Percentiles rank a stretch among this genome's conserved stretches.
phyloP scores from a whole-genome alignment of 2,797 vertebrate genomes.

The Rousettus madagascariensis region DNA sequence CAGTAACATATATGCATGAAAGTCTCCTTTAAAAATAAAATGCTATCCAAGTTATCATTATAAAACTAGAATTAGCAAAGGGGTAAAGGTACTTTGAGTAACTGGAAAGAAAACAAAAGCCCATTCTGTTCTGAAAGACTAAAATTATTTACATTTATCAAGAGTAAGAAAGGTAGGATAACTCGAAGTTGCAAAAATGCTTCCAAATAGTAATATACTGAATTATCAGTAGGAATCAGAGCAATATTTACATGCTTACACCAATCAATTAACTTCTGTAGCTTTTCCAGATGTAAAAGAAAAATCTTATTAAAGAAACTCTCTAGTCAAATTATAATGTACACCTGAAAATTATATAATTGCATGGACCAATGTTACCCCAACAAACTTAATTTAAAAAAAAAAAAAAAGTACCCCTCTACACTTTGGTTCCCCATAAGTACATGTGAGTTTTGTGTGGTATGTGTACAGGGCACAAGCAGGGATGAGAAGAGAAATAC shows the following conservation, averaged over 20 bases:
- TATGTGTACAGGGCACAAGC: not conserved
- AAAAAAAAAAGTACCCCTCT: not conserved
- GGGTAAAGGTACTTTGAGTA: not conserved
- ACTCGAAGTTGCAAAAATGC: not conserved
- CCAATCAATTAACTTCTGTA: not conserved
- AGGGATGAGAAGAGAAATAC: not conserved
- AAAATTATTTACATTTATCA: slow-evolving; percentile 12
- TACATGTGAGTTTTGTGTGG: not conserved
- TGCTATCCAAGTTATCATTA: not conserved
- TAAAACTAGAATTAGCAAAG: not conserved
- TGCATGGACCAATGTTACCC: no score
- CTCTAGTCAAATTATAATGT: not conserved
- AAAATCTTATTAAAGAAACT: not conserved
- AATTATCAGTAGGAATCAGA: not conserved
- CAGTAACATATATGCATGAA: not conserved
- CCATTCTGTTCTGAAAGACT: not conserved
- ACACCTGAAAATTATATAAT: no score
- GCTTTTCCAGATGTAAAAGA: not conserved
- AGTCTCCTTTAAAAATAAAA: not conserved
- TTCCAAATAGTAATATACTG: not conserved
- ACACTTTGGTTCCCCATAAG: not conserved
- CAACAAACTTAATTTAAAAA: no score
- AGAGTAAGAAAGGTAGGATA: not conserved
- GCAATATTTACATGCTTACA: not conserved
- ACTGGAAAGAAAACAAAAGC: not conserved